Conservation (phyloP, 2,113 vertebrate genomes). For the Lathamus discolor region DNA sequence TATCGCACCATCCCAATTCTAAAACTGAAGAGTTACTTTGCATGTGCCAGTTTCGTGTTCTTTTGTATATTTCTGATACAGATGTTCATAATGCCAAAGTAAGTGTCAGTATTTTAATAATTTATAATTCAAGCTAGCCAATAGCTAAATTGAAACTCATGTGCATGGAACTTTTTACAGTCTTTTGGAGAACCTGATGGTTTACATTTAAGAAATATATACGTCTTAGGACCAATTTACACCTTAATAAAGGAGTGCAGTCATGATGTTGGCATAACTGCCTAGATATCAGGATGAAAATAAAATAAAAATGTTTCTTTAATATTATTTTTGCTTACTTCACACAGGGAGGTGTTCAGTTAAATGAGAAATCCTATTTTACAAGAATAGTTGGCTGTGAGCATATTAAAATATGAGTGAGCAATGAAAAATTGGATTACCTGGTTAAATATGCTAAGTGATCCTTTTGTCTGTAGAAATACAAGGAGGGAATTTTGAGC, state of each 20-base stretch:
- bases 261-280: background rate
- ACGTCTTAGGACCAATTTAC: background rate
- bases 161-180: background rate
- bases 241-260: background rate
- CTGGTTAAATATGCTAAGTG: background rate
- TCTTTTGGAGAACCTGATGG: background rate
- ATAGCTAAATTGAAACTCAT: background rate
- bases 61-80: constrained; percentile 90
- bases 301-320: background rate
- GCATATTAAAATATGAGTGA: background rate
- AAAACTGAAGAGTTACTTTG: constrained; percentile 86
- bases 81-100: constrained; percentile 84
- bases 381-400: background rate
- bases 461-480: background rate
- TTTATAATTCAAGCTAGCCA: background rate
- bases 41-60: constrained; percentile 87
- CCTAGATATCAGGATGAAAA: background rate
- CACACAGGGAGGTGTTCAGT: background rate
- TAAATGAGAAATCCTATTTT: background rate
- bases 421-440: background rate
- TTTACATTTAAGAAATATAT: background rate
- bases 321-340: background rate
- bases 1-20: constrained; percentile 89
- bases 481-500: background rate
- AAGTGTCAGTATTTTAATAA: constrained; percentile 29